Percentiles rank a stretch among this genome's conserved stretches.
Conservation (phyloP, 2,113 vertebrate species). For the Glareola pratincola region DNA sequence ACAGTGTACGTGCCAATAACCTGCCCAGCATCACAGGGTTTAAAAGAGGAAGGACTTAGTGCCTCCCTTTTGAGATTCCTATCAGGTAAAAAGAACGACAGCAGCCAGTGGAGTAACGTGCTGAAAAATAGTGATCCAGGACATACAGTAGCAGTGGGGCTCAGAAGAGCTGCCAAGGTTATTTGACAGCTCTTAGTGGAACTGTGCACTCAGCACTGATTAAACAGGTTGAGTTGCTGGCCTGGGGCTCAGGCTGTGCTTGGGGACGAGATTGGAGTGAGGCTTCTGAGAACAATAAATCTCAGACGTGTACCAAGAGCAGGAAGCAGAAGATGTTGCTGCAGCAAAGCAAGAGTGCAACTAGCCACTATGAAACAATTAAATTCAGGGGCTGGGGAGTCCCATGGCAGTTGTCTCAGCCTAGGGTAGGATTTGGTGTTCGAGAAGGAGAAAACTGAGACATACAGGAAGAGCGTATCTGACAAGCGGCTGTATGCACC, state of each 20-base stretch:
- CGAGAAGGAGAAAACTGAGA: not conserved
- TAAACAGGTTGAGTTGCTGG: not conserved
- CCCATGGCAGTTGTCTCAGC: not conserved
- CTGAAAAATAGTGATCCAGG: not conserved
- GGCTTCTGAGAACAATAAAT: not conserved
- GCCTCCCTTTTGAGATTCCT: not conserved
- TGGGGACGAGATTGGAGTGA: accelerated
- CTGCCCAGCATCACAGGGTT: not conserved
- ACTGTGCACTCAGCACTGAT: not conserved
- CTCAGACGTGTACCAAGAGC: not conserved
- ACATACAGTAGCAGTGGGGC: not conserved
- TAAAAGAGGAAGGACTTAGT: not conserved
- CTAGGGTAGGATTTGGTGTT: not conserved
- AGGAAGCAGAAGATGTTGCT: not conserved
- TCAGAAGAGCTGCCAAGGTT: not conserved
- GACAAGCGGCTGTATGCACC: not conserved
- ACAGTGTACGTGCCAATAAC: not conserved
- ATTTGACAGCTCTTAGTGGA: not conserved
- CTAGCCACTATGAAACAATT: not conserved
- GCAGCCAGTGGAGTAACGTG: not conserved
- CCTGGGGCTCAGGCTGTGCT: constrained; percentile 10
- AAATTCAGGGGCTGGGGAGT: not conserved
- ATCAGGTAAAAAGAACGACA: accelerated
- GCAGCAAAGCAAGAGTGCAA: not conserved
- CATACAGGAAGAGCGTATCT: not conserved